These are phyloP conservation scores for Artibeus jamaicensis DNA, from an alignment of 2,797 vertebrate genomes.

Conservation along the genomic window DNA sequence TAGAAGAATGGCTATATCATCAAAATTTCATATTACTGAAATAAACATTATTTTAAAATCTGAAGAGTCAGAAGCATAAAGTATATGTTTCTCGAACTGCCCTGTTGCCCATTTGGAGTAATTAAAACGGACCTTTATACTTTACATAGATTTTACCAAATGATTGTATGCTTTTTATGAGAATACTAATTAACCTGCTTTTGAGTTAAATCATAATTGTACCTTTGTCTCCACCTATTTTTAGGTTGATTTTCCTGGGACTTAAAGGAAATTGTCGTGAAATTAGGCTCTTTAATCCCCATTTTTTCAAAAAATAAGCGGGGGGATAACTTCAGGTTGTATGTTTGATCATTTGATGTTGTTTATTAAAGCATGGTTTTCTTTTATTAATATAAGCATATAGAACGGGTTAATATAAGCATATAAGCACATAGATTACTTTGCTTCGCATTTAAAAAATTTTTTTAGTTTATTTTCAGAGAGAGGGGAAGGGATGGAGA, in stretches of 20 bases:
- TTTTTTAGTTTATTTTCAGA: neutral
- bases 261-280: neutral
- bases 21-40: neutral
- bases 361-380: neutral
- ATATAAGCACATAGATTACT: neutral
- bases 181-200: neutral
- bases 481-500: neutral
- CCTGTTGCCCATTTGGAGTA: neutral
- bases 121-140: neutral
- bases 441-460: neutral
- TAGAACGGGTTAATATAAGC: no score
- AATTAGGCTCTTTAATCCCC: neutral
- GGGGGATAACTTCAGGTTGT: neutral
- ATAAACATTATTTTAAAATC: neutral
- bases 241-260: slow-evolving; percentile 15
- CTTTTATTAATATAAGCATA: neutral
- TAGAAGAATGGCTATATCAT: neutral
- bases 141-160: neutral
- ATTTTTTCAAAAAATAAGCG: neutral
- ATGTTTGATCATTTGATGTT: neutral
- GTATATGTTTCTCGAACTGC: neutral
- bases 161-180: neutral
- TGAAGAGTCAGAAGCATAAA: neutral
- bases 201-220: neutral
- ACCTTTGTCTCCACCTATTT: neutral